Evolutionary conservation across 2,888 invertebrate species (phyloP), one percentile per base, ranked within the genome.

Genomic region (Trissolcus japonicus): DNA sequence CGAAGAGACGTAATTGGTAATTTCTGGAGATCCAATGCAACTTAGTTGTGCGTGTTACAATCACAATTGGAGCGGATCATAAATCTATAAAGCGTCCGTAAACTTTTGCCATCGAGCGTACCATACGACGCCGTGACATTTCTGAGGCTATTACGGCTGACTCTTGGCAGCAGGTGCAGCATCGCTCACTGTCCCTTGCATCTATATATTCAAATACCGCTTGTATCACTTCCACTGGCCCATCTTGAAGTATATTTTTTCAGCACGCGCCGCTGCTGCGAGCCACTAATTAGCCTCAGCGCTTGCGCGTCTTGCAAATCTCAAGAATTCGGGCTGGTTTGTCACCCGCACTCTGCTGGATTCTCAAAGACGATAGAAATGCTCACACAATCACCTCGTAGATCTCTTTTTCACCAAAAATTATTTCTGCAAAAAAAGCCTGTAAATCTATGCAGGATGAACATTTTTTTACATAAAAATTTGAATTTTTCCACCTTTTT

Each of bases 161-260:
- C 85, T 87, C 85, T 80, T 65, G 77, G 79, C 81, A 83, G 86
- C 87, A 87, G 87, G 87, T 87, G 87, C 84, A 85, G 83, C 87
- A 87, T 87, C 86, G 86, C 86, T 87, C 87, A 87, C 86, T 86
- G 87, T 87, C 86, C 83, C 78, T 82, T 77, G 82, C 66, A 77
- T 81, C 83, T 86, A 86, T 85, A 83, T 84, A 86, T 86, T 85
- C 85, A 85, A 85, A 85, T 85, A 85, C 83, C 79, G 62, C 72
- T 76, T 80, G 71, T 69, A 78, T 79, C 77, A 62, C 81, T 75
- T 66, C 77, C 16, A 76, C 79, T 61, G 65, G 69, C 74, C 80
- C 80, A 79, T 81, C 78, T 80, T 80, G 75, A 63, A 65, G 79
- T 67, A 71, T 76, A 79, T 79, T 80, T 79, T 80, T 79, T 79